phyloP scores from a whole-genome alignment of 1,140 invertebrate species.

The Tetragnatha versicolor region DNA sequence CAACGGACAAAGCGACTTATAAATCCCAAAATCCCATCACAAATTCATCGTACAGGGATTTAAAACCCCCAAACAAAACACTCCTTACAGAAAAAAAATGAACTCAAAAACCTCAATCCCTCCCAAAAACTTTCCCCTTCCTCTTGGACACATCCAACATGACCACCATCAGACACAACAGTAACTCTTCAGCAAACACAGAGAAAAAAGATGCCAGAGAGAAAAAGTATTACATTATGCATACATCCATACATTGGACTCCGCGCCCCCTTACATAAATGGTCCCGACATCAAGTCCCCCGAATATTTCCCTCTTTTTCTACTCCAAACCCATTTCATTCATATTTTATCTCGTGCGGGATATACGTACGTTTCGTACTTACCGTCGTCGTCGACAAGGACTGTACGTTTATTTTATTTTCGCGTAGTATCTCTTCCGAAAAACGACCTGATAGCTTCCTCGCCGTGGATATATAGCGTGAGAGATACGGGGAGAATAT shows the following conservation, averaged over 20 bases:
- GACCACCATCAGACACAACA: neutral
- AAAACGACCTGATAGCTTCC: conserved; percentile 20
- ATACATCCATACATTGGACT: conserved; percentile 16
- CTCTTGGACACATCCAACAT: conserved; percentile 16
- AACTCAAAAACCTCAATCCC: too few relatives aligned
- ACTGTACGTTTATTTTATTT: conserved; percentile 22
- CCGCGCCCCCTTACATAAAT: conserved; percentile 14
- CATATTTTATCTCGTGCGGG: conserved; percentile 32
- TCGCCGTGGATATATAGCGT: neutral
- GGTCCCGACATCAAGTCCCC: neutral
- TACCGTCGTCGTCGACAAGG: neutral
- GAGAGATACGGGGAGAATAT: neutral
- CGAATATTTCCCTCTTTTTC: conserved; percentile 2
- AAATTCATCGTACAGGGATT: too few relatives aligned
- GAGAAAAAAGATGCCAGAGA: too few relatives aligned
- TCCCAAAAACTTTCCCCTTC: neutral
- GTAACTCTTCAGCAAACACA: conserved; percentile 25
- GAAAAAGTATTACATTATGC: conserved; percentile 44
- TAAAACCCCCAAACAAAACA: too few relatives aligned
- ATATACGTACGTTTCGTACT: neutral
- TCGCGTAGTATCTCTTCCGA: neutral
- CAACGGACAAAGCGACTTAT: too few relatives aligned
- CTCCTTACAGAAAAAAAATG: too few relatives aligned
- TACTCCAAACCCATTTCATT: conserved; percentile 26
- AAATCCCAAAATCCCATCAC: too few relatives aligned